Evolutionary conservation across 2,797 vertebrate genomes (phyloP).

Genomic region (Lepilemur septentrionalis): DNA sequence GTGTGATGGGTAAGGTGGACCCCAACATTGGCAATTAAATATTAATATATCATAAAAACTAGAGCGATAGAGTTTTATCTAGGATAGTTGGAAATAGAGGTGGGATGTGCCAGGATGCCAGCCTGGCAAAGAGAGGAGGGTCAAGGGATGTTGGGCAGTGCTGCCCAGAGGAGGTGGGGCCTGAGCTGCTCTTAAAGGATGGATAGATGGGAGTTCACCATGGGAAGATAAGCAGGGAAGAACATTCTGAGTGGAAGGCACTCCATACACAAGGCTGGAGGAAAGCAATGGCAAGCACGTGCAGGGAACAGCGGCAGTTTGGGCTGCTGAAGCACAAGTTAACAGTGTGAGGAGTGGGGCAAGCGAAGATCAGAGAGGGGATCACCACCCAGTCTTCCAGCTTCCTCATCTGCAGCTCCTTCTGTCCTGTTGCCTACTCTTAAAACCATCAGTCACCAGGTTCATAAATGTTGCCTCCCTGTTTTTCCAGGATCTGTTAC

Average conservation of each 20-base stretch:
- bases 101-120: background rate
- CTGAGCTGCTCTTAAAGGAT: background rate
- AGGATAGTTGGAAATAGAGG: background rate
- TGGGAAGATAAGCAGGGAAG: background rate
- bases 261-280: background rate
- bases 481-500: background rate
- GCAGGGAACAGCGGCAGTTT: fast-evolving
- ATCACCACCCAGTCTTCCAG: background rate
- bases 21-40: background rate
- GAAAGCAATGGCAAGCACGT: background rate
- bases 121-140: background rate
- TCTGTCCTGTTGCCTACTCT: background rate
- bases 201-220: background rate
- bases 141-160: background rate
- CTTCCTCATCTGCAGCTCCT: background rate
- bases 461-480: background rate
- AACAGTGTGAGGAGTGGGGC: fast-evolving
- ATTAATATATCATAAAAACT: background rate
- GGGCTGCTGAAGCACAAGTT: background rate
- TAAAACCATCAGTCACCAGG: background rate
- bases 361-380: background rate
- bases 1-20: background rate
- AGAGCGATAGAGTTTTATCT: background rate
- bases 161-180: background rate
- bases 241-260: background rate